Evolutionary conservation across 2,888 invertebrate genomes (phyloP).

Genomic region (Phania funesta): DNA sequence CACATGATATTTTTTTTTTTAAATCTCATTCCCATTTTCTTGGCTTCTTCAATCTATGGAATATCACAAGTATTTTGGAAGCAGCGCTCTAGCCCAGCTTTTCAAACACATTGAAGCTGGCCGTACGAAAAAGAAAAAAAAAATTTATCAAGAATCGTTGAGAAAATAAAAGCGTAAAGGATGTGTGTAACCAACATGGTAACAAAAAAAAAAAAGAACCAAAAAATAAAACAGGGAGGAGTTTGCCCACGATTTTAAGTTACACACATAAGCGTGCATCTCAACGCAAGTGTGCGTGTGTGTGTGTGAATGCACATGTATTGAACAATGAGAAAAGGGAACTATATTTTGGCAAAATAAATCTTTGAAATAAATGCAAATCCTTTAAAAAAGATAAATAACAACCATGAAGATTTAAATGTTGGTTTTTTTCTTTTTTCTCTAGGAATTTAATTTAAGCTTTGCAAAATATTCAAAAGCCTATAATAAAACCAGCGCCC

Average conservation of each 20-base stretch:
- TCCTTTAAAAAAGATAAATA: background rate
- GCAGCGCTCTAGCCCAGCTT: constrained; percentile 8
- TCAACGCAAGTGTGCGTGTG: constrained; percentile 23
- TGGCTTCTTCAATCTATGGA: background rate
- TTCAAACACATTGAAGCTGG: constrained; percentile 22
- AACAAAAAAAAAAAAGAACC: constrained; percentile 6
- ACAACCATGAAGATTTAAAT: background rate
- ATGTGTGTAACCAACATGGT: background rate
- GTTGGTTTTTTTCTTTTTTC: no score
- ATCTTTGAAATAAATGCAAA: constrained; percentile 49
- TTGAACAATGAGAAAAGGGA: constrained; percentile 50
- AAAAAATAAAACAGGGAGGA: no score
- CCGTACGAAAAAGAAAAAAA: constrained; percentile 13
- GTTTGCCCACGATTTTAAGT: constrained; percentile 61
- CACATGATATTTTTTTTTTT: constrained; percentile 3
- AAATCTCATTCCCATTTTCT: background rate
- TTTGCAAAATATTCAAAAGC: no score
- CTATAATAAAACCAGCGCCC: no score
- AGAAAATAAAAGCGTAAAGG: constrained; percentile 42
- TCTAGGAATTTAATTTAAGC: no score
- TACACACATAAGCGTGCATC: constrained; percentile 56
- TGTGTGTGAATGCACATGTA: constrained; percentile 33
- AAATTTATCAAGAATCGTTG: constrained; percentile 38
- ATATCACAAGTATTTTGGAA: constrained; percentile 31
- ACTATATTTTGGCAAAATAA: constrained; percentile 56